A percentile compares a stretch with the other conserved stretches of the same genome.
phyloP scores from a whole-genome alignment of 1,140 invertebrate species.

The Eumeta japonica region DNA sequence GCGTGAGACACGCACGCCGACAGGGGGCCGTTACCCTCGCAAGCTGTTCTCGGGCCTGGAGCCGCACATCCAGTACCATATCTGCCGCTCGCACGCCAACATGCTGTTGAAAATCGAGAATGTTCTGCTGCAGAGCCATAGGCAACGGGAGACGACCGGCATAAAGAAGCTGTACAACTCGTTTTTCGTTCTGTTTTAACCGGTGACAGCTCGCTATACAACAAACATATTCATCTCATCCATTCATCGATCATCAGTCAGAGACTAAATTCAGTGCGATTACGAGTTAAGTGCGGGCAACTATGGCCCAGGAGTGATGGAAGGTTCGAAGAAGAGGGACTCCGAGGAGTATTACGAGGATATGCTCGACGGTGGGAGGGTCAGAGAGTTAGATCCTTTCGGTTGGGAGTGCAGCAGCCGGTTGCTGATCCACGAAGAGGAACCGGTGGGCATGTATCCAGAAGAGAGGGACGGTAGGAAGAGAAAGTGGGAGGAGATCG shows the following conservation, averaged over 20 bases:
- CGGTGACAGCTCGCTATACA: slow-evolving; percentile 13
- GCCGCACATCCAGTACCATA: slow-evolving; percentile 38
- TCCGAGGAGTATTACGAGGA: slow-evolving; percentile 9
- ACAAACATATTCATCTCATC: slow-evolving; percentile 22
- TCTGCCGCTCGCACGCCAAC: slow-evolving; percentile 42
- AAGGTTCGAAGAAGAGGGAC: no score
- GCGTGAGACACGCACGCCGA: slow-evolving; percentile 29
- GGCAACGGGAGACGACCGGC: slow-evolving; percentile 76
- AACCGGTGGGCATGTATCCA: slow-evolving; percentile 41
- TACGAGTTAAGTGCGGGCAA: slow-evolving; percentile 17
- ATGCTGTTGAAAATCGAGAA: slow-evolving; percentile 68
- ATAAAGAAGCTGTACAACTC: slow-evolving; percentile 83
- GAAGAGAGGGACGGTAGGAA: slow-evolving; percentile 37
- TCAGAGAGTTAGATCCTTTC: slow-evolving; percentile 33
- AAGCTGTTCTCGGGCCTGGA: slow-evolving; percentile 27
- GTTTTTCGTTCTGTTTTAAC: slow-evolving; percentile 82
- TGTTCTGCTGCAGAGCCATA: slow-evolving; percentile 73
- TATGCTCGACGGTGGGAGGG: slow-evolving; percentile 44
- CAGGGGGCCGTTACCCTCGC: slow-evolving; percentile 38
- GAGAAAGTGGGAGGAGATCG: slow-evolving; percentile 36
- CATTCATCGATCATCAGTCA: slow-evolving; percentile 19
- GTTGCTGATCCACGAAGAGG: slow-evolving; percentile 31
- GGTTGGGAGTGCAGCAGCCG: slow-evolving; percentile 42
- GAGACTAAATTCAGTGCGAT: neutral
- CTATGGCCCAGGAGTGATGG: slow-evolving; percentile 40